Percentiles rank a stretch among this genome's conserved stretches.
phyloP scores from a whole-genome alignment of 1,140 invertebrate species.

The Drosophila eugracilis region DNA sequence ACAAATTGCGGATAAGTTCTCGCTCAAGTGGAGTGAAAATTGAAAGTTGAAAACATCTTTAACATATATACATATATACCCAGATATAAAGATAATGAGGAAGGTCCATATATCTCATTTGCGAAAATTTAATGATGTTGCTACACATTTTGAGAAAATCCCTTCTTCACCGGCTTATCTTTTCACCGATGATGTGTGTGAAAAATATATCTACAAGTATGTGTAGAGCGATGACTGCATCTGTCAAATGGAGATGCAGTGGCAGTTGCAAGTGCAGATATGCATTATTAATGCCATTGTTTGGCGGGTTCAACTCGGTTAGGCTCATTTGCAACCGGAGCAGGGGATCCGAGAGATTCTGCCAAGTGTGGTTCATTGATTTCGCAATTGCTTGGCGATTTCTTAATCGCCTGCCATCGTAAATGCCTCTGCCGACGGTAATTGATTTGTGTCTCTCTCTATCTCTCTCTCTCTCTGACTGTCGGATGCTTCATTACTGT shows the following conservation, averaged over 20 bases:
- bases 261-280: no score
- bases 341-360: conserved; percentile 18
- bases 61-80: neutral
- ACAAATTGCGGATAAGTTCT: conserved; percentile 42
- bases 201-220: conserved; percentile 57
- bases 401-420: conserved; percentile 34
- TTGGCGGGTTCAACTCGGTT: conserved; percentile 50
- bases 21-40: conserved; percentile 27
- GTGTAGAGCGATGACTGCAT: conserved; percentile 47
- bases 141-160: conserved; percentile 26
- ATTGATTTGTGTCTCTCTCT: conserved; percentile 51
- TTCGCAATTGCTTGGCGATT: conserved; percentile 50
- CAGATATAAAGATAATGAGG: neutral
- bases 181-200: conserved; percentile 63
- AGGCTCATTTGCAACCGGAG: conserved; percentile 37
- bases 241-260: conserved; percentile 38
- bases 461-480: no score
- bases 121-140: conserved; percentile 29
- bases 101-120: neutral
- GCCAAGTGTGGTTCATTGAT: conserved; percentile 58
- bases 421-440: conserved; percentile 9
- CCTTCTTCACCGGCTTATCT: conserved; percentile 17
- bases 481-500: conserved; percentile 51
- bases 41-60: conserved; percentile 31
- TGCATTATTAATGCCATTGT: conserved; percentile 66